Evolutionary conservation across 2,113 vertebrate genomes (phyloP), one percentile per base, ranked within the genome.

Genomic region (Lepidothrix coronata): DNA sequence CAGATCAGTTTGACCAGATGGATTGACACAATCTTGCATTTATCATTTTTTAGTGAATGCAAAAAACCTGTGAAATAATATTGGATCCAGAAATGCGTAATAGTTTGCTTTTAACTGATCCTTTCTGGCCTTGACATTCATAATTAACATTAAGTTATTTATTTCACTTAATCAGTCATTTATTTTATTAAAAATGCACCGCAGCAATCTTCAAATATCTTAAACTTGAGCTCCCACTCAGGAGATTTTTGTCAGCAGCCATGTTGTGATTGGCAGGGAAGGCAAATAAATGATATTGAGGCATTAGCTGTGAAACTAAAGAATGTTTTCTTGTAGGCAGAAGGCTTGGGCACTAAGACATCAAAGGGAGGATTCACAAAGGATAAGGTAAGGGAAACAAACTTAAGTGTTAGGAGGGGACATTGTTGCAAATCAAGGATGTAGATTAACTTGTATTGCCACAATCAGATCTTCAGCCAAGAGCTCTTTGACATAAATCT

Each of bases 331-430:
- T 97, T 97, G 91, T 95, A 99, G 99, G 78, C 97, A 89, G 97
- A 98, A 65, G 96, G 97, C 31, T 78, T 85, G n/a, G 97, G 97
- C 75, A 97, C 97, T 86, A 95, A 95, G 92, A 66, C 97, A 21
- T 57, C 96, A 67, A 98, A 96, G 48, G 97, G 95, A 91, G 98
- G 98, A 84, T 99, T 99, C 96, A 98, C 98, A 24, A 99, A 98
- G 93, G 97, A 98, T 92, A 99, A 99, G 99, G 99, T 98, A 94
- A 86, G 90, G 66, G 52, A 86, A 70, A 59, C 1, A 11, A 86
- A 44, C 65, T 18, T 5, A 12, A 8, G 14, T 52, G 12, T 48
- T 85, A 25, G 28, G 31, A 76, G 49, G 19, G 33, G 27, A 28
- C 6, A 0, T 48, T 22, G 39, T 43, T 19, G 9, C 44, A 68